These are phyloP conservation scores for Ostrea denselamellosa DNA, from an alignment of 1,140 invertebrate species.

Conservation along the genomic window DNA sequence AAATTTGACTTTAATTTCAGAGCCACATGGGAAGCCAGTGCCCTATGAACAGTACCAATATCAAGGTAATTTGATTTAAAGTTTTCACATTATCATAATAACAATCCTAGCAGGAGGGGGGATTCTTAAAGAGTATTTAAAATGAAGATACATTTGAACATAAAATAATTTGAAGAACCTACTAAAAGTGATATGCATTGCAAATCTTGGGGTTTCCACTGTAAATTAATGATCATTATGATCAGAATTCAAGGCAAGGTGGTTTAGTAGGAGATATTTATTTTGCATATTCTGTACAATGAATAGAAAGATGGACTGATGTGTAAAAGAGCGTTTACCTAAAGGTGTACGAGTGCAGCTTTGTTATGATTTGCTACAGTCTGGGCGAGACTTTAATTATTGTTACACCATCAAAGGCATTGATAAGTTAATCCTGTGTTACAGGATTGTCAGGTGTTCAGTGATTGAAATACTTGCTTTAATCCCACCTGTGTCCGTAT, in stretches of 20 bases:
- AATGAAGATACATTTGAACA: neutral
- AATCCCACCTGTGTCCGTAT: neutral
- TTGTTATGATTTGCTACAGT: neutral
- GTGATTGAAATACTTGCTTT: neutral
- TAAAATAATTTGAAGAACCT: neutral
- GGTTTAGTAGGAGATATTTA: neutral
- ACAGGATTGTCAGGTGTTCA: neutral
- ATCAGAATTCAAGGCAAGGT: neutral
- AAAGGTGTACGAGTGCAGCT: neutral
- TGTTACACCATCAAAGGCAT: conserved; percentile 7
- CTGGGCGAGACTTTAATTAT: neutral
- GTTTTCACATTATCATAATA: neutral
- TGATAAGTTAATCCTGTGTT: neutral
- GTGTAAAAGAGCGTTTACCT: neutral
- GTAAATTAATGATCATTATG: neutral
- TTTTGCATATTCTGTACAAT: neutral
- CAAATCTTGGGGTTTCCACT: neutral
- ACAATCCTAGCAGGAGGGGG: neutral
- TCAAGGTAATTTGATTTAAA: conserved; percentile 17
- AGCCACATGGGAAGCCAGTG: neutral
- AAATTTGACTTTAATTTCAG: neutral
- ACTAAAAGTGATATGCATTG: neutral
- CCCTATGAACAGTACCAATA: conserved; percentile 16
- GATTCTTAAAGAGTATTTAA: neutral
- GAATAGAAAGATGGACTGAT: neutral